Base-by-base conservation (phyloP, 30 jellyfish, hydroid and myxozoan genomes). In the Hydra vulgaris region DNA sequence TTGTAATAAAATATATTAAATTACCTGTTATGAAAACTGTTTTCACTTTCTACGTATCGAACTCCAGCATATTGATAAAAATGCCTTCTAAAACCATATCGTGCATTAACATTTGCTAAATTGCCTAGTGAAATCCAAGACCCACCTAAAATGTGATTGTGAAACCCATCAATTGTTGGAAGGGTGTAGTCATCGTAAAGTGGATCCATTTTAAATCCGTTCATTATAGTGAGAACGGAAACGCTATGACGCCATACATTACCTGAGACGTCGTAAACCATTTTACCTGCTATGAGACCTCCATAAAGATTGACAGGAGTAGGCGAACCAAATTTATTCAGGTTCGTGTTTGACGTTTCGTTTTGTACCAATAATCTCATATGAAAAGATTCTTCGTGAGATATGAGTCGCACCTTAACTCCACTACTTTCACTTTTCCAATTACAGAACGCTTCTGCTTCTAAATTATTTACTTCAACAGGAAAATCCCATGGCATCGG, bases 401-500 rank as follows among this genome's bases (percentile, higher is more conserved):
- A 78, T 53, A 78, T 26, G 23, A 78, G 76, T 23, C 85, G 85
- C 26, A 78, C 79, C 20, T 53, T 78, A 18, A 53, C 66, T 12
- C 85, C 85, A 17, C 40, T 17, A 0, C 7, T 16, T 24, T 54
- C 85, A 53, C 85, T 61, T 56, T 78, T 78, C 85, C 85, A 78
- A 17, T 78, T 78, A 66, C 85, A 78, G 18, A 78, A 78, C 27
- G 85, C 85, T 1, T 78, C 80, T 7, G 85, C 85, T 53, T 78
- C 85, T 22, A 78, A 23, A 54, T 26, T 26, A 40, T 78, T 78
- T 21, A 78, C 85, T 78, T 78, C 85, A 78, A 78, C 85, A 4
- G 85, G 85, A 15, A 78, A 78, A 78, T 78, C 54, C 85, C 85
- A 78, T n/a, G 85, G 85, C 85, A 78, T 78, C 8, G 85, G 85